phyloP scores from a whole-genome alignment of 64 coral and sea anemone genomes.

The Montipora capricornis region DNA sequence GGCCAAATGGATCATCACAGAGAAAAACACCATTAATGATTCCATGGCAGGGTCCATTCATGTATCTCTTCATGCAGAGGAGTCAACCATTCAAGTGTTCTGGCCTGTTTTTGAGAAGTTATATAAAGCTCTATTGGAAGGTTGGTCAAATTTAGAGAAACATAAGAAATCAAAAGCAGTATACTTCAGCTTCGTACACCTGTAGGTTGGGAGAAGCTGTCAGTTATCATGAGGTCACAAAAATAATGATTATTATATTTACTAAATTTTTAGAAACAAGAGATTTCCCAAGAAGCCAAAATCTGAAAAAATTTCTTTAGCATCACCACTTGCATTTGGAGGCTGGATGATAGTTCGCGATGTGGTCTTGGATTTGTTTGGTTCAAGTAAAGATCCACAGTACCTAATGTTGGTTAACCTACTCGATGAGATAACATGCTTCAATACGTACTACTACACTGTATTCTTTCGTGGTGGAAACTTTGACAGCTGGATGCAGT shows the following conservation, averaged over 20 bases:
- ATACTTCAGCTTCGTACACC: too few species aligned
- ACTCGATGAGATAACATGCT: background rate
- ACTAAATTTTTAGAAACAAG: slow-evolving; percentile 17
- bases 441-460: slow-evolving; percentile 26
- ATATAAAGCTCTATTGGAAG: too few species aligned
- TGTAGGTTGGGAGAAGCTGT: too few species aligned
- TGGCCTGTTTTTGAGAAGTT: slow-evolving; percentile 44
- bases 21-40: too few species aligned
- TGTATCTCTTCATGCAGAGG: background rate
- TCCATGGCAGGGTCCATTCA: too few species aligned
- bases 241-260: background rate
- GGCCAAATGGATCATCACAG: too few species aligned
- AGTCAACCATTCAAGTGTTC: slow-evolving; percentile 30
- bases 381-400: slow-evolving; percentile 49
- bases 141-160: too few species aligned
- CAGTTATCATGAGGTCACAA: too few species aligned
- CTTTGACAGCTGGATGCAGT: slow-evolving; percentile 36
- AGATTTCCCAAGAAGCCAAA: background rate
- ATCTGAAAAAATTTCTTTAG: slow-evolving; percentile 46
- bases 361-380: slow-evolving; percentile 49
- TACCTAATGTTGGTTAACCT: slow-evolving; percentile 1
- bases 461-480: slow-evolving; percentile 33
- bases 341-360: slow-evolving; percentile 22
- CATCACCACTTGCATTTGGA: slow-evolving; percentile 44
- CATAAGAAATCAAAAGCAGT: too few species aligned